A percentile compares a stretch with the other conserved stretches of the same genome.
phyloP scores from a whole-genome alignment of 2,888 invertebrate species.

The Meloe dianella region DNA sequence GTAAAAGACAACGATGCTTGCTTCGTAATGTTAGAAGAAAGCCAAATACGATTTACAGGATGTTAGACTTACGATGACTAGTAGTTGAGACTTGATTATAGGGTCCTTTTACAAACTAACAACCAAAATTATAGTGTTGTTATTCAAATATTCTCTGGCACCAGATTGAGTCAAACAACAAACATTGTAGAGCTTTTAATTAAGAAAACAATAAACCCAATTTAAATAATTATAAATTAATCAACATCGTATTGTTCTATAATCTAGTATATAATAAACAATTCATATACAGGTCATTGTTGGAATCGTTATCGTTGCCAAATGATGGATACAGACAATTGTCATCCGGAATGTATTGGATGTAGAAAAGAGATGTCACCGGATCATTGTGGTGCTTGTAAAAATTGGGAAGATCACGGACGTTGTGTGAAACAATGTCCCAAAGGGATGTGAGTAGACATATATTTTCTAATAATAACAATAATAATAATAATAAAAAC shows the following conservation, averaged over 20 bases:
- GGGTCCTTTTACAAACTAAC: too few relatives aligned
- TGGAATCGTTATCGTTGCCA: slow-evolving; percentile 63
- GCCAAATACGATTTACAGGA: too few relatives aligned
- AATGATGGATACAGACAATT: slow-evolving; percentile 59
- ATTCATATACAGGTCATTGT: slow-evolving; percentile 52
- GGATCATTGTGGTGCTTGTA: slow-evolving; percentile 72
- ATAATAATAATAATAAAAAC: too few relatives aligned
- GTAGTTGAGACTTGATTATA: too few relatives aligned
- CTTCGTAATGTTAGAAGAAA: too few relatives aligned
- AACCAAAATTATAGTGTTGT: too few relatives aligned
- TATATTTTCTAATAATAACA: too few relatives aligned
- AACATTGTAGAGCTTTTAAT: too few relatives aligned
- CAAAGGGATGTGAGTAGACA: slow-evolving; percentile 67
- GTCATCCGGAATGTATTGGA: slow-evolving; percentile 80
- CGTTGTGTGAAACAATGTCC: slow-evolving; percentile 67
- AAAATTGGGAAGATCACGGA: slow-evolving; percentile 58
- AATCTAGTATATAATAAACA: not conserved
- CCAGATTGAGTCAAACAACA: not conserved
- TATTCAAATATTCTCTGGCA: too few relatives aligned
- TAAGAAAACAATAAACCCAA: not conserved
- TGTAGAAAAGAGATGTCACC: slow-evolving; percentile 64
- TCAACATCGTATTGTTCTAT: not conserved
- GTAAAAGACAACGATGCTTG: too few relatives aligned
- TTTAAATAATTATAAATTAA: not conserved
- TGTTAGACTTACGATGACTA: too few relatives aligned